Percentiles rank a stretch among this genome's conserved stretches.
phyloP scores from a whole-genome alignment of 2,797 vertebrate genomes.

The Coendou prehensilis region DNA sequence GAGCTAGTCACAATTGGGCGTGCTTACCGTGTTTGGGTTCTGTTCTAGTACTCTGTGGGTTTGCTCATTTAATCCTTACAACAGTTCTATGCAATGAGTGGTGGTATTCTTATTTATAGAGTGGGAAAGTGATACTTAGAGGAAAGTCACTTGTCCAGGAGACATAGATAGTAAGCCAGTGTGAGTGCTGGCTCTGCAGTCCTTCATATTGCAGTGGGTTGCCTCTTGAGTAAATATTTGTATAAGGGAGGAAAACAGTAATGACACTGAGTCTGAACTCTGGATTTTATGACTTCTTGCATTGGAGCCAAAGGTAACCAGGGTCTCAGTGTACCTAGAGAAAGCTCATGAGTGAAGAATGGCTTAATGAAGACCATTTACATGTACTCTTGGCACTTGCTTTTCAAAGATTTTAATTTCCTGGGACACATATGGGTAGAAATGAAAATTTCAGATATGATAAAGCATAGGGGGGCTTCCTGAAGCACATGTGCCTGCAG shows the following conservation, averaged over 20 bases:
- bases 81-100: rapidly evolving
- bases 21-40: rapidly evolving
- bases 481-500: neutral
- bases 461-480: neutral
- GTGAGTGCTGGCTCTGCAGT: no score
- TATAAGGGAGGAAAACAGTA: neutral
- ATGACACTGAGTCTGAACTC: neutral
- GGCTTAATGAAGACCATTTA: rapidly evolving
- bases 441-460: neutral
- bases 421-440: neutral
- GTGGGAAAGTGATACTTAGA: neutral
- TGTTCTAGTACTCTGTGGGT: neutral
- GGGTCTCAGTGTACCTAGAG: rapidly evolving
- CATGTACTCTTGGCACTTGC: neutral
- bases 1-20: rapidly evolving
- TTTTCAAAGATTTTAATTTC: neutral
- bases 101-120: neutral
- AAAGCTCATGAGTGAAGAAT: neutral
- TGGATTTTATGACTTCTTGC: neutral
- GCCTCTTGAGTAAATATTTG: neutral
- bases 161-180: neutral
- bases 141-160: no score
- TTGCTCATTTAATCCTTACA: neutral
- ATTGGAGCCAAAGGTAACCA: neutral
- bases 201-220: neutral